A percentile compares a stretch with the other conserved stretches of the same genome.
These are phyloP conservation scores for Nesoenas mayeri DNA, from an alignment of 2,113 vertebrate species.

Conservation along the genomic window DNA sequence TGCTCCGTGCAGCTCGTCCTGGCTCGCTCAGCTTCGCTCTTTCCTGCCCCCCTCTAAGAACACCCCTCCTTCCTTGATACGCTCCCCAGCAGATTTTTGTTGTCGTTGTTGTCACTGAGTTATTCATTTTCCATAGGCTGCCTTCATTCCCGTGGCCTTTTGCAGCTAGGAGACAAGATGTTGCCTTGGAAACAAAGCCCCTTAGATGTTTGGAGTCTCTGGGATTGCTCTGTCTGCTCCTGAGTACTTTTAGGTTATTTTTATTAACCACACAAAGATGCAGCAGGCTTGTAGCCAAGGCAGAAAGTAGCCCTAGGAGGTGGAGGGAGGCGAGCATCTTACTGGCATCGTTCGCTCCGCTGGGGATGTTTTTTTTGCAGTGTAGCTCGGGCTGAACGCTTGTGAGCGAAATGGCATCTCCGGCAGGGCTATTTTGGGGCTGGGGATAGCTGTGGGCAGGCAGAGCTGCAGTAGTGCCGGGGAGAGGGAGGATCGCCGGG, in stretches of 20 bases:
- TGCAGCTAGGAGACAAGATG: constrained; percentile 79
- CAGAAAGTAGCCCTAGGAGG: constrained; percentile 35
- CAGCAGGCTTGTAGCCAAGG: constrained; percentile 15
- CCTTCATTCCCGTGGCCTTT: constrained; percentile 64
- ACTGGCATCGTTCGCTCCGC: background rate
- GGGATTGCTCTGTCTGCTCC: constrained; percentile 51
- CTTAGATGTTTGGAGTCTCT: constrained; percentile 70
- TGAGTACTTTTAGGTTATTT: constrained; percentile 51
- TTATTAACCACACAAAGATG: constrained; percentile 60
- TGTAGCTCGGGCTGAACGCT: background rate
- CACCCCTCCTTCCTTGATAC: background rate
- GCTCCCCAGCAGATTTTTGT: constrained; percentile 18
- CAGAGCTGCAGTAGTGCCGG: background rate
- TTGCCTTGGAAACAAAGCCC: constrained; percentile 79
- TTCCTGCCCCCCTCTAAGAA: background rate
- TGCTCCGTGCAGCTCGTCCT: background rate
- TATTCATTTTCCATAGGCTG: constrained; percentile 78
- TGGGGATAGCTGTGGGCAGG: background rate
- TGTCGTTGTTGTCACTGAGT: constrained; percentile 43
- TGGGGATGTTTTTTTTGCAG: background rate
- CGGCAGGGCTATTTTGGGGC: background rate
- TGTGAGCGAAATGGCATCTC: background rate
- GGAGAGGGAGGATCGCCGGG: background rate
- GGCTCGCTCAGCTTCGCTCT: background rate
- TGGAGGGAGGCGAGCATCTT: background rate